phyloP scores from a whole-genome alignment of 2,888 invertebrate genomes.

The Acleris cristana region DNA sequence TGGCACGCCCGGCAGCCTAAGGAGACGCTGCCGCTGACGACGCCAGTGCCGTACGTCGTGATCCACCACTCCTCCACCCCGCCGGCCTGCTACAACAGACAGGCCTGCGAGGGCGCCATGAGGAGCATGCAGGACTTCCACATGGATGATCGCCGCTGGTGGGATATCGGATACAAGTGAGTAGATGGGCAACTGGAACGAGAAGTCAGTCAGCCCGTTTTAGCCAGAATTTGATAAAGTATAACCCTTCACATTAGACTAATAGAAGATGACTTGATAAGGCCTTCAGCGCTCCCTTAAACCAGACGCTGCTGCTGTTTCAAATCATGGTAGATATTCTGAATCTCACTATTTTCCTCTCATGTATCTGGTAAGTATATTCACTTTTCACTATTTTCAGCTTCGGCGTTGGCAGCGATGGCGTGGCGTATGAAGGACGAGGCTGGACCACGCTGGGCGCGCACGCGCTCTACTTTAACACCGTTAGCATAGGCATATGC shows the following conservation, averaged over 20 bases:
- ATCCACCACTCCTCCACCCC: constrained; percentile 88
- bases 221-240: too few relatives aligned
- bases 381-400: constrained; percentile 55
- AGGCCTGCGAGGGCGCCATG: constrained; percentile 84
- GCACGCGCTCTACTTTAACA: constrained; percentile 87
- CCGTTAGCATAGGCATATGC: constrained; percentile 87
- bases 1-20: constrained; percentile 86
- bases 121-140: constrained; percentile 86
- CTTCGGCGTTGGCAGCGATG: constrained; percentile 89
- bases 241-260: too few relatives aligned
- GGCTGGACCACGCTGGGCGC: constrained; percentile 88
- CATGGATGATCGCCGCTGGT: constrained; percentile 85
- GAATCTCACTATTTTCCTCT: too few relatives aligned
- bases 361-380: too few relatives aligned
- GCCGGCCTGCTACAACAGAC: constrained; percentile 78
- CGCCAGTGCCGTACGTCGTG: constrained; percentile 87
- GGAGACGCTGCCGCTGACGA: constrained; percentile 68
- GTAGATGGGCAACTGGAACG: constrained; percentile 27
- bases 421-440: constrained; percentile 86
- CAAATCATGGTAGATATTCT: too few relatives aligned
- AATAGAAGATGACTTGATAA: too few relatives aligned
- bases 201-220: background rate
- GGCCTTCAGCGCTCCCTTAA: too few relatives aligned
- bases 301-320: too few relatives aligned
- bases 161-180: constrained; percentile 86